Base-by-base conservation (phyloP, 2,113 vertebrate genomes). In the Henicopernis longicauda region DNA sequence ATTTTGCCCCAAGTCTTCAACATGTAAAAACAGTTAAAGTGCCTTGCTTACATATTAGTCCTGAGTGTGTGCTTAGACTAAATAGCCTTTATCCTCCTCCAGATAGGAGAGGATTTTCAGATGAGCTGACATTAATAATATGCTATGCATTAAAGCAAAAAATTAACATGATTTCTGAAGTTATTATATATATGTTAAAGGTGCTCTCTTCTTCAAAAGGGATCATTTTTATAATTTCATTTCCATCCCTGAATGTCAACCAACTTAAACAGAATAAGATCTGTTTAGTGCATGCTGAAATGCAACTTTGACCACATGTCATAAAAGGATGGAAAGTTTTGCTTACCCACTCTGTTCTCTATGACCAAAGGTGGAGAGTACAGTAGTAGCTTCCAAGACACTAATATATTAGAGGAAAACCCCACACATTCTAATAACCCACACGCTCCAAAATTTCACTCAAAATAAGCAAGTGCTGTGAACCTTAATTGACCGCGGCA, bases 261-360 rank as follows among this genome's bases (percentile, higher is more conserved):
- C 93, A 96, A 89, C 70, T 92, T 61, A 93, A 97, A 96, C 84
- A 95, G 90, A 95, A 84, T 49, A 77, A 77, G 77, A 97, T 95
- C 95, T 94, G 59, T 96, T 96, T 78, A 89, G 93, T 45, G 73
- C 82, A 88, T 59, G 86, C 95, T 94, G 89, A 97, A 97, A 97
- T 66, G 79, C 1, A 0, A 88, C 88, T 79, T 66, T 23, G 44
- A 92, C 94, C 29, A 1, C 95, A 84, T 45, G 67, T 96, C 94
- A 93, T 92, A 86, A 96, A 93, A 11, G 18, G 74, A 90, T 82
- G 94, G 86, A 95, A 97, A 95, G 66, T 93, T 97, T 95, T 96
- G 88, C 95, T 94, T 95, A 96, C 83, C 76, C 84, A 40, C 91
- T 95, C 86, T 93, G 49, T 76, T 91, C 82, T 76, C 77, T 38